Evolutionary conservation across 2,888 invertebrate genomes (phyloP).

Genomic region (Tholera decimalis): DNA sequence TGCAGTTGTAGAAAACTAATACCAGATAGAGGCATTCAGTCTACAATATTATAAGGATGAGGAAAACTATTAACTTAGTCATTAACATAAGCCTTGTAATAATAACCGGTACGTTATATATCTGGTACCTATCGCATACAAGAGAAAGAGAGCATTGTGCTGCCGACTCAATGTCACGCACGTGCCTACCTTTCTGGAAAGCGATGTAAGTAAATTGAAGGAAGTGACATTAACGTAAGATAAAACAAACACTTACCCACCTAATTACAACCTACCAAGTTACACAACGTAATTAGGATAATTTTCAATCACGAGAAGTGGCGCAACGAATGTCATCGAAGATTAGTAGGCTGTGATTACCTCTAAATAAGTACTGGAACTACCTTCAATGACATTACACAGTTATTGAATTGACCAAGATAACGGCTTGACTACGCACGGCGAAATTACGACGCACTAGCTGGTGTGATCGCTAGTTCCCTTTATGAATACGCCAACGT

Average conservation of each 20-base stretch:
- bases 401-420: slow-evolving; percentile 86
- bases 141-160: slow-evolving; percentile 66
- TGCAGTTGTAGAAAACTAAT: not conserved
- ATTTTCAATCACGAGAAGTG: slow-evolving; percentile 29
- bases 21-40: slow-evolving; percentile 22
- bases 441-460: slow-evolving; percentile 88
- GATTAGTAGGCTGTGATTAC: slow-evolving; percentile 51
- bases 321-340: slow-evolving; percentile 47
- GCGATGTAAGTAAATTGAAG: slow-evolving; percentile 60
- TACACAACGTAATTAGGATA: slow-evolving; percentile 64
- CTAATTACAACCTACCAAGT: slow-evolving; percentile 58
- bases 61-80: slow-evolving; percentile 44
- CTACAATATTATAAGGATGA: slow-evolving; percentile 17
- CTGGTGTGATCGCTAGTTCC: slow-evolving; percentile 76
- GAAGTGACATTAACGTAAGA: slow-evolving; percentile 64
- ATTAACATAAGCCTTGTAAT: slow-evolving; percentile 38
- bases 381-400: slow-evolving; percentile 66
- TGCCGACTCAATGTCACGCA: slow-evolving; percentile 80
- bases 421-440: slow-evolving; percentile 88
- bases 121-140: slow-evolving; percentile 29
- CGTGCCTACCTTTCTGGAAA: slow-evolving; percentile 75
- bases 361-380: slow-evolving; percentile 42
- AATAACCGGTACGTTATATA: slow-evolving; percentile 31
- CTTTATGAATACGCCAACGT: slow-evolving; percentile 69
- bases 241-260: slow-evolving; percentile 61